These are phyloP conservation scores for Microplitis mediator DNA, from an alignment of 1,140 invertebrate genomes.

Conservation along the genomic window DNA sequence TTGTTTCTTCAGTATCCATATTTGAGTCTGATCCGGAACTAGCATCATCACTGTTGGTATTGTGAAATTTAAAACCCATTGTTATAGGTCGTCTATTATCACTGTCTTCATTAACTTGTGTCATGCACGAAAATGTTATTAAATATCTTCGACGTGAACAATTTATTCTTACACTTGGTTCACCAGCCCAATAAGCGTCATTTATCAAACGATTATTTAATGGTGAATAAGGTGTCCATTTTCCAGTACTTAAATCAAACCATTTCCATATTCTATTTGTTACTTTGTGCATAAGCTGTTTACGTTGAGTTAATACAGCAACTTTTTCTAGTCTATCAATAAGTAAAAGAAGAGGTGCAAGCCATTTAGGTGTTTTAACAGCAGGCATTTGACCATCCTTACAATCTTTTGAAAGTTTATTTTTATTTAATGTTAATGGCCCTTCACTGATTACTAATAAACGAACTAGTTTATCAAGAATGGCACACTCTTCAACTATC, in stretches of 20 bases:
- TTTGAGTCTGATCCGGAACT: slow-evolving; percentile 50
- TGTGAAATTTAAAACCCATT: slow-evolving; percentile 66
- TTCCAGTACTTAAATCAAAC: slow-evolving; percentile 82
- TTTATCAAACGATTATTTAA: slow-evolving; percentile 83
- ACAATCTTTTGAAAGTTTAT: slow-evolving; percentile 42
- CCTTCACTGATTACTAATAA: slow-evolving; percentile 61
- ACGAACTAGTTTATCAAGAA: slow-evolving; percentile 66
- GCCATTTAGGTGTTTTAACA: slow-evolving; percentile 76
- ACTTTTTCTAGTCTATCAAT: slow-evolving; percentile 86
- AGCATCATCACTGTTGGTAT: slow-evolving; percentile 47
- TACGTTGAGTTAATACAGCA: slow-evolving; percentile 72
- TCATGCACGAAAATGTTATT: slow-evolving; percentile 83
- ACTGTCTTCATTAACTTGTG: slow-evolving; percentile 83
- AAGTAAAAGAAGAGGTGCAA: slow-evolving; percentile 77
- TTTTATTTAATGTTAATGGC: slow-evolving; percentile 53
- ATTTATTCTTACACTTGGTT: slow-evolving; percentile 74
- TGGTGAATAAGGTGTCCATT: slow-evolving; percentile 80
- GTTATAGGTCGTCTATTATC: slow-evolving; percentile 84
- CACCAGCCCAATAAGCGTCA: slow-evolving; percentile 81
- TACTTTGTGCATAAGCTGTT: slow-evolving; percentile 74
- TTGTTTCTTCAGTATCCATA: slow-evolving; percentile 57
- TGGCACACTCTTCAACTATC: slow-evolving; percentile 62
- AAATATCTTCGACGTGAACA: slow-evolving; percentile 79
- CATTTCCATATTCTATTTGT: slow-evolving; percentile 78
- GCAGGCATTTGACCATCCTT: slow-evolving; percentile 47